Conservation (phyloP, 2,888 invertebrate genomes). For the Cheilosia vernalis region DNA sequence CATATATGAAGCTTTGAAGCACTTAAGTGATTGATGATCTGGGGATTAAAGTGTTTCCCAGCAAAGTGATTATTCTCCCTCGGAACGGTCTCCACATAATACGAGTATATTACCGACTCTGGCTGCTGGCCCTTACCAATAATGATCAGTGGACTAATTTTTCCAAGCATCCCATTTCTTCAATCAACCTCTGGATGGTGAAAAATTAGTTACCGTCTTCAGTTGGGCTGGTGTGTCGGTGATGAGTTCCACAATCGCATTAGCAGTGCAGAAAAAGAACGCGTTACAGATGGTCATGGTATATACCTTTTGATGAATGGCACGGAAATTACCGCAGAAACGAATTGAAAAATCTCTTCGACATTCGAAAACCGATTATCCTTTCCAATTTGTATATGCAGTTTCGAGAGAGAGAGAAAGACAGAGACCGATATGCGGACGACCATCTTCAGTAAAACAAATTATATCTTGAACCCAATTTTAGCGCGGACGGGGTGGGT, state of each 20-base stretch:
- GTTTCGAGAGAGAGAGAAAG: not conserved
- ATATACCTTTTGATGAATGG: slow-evolving; percentile 30
- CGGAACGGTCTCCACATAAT: slow-evolving; percentile 25
- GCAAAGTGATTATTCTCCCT: slow-evolving; percentile 70
- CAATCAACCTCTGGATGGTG: slow-evolving; percentile 54
- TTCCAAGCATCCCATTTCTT: not conserved
- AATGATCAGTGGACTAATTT: slow-evolving; percentile 48
- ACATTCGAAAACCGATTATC: slow-evolving; percentile 45
- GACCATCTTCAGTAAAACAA: slow-evolving; percentile 32
- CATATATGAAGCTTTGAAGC: slow-evolving; percentile 52
- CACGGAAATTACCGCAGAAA: slow-evolving; percentile 34
- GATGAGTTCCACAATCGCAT: slow-evolving; percentile 32
- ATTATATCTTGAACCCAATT: slow-evolving; percentile 51
- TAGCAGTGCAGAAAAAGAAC: slow-evolving; percentile 30
- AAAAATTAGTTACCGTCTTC: slow-evolving; percentile 64
- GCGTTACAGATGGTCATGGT: not conserved
- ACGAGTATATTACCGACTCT: too few relatives aligned
- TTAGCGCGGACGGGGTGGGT: not conserved
- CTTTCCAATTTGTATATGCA: slow-evolving; percentile 53
- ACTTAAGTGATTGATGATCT: slow-evolving; percentile 74
- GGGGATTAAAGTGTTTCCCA: slow-evolving; percentile 71
- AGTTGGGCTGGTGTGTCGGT: slow-evolving; percentile 2
- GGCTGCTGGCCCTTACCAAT: slow-evolving; percentile 39
- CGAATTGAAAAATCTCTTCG: slow-evolving; percentile 46
- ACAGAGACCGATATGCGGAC: not conserved